Conservation (phyloP, 2,797 vertebrate species). For the Micropoecilia bifurca region DNA sequence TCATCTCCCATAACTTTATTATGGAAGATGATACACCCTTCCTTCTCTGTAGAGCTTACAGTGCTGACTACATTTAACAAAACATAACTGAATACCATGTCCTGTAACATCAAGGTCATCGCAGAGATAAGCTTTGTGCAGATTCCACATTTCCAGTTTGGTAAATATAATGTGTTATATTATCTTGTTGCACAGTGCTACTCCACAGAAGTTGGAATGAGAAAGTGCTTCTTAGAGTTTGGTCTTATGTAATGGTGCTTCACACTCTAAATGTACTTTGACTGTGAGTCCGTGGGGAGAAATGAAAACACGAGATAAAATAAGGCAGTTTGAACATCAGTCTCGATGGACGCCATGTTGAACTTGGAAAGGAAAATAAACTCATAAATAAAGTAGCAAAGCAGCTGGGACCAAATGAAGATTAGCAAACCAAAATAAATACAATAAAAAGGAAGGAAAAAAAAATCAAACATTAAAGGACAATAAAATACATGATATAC, state of each 20-base stretch:
- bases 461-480: slow-evolving; percentile 28
- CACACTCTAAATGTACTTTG: slow-evolving; percentile 33
- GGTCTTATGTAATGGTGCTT: slow-evolving; percentile 1
- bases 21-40: neutral
- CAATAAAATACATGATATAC: slow-evolving; percentile 47
- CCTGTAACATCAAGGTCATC: neutral
- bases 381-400: slow-evolving; percentile 9
- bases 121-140: neutral
- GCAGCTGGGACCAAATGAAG: slow-evolving; percentile 14
- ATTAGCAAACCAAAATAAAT: slow-evolving; percentile 41
- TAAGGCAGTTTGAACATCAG: slow-evolving; percentile 26
- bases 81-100: neutral
- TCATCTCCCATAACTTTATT: too few relatives aligned
- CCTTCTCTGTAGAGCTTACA: neutral
- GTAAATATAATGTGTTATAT: neutral
- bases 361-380: slow-evolving; percentile 2
- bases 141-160: neutral
- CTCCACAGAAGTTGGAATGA: neutral
- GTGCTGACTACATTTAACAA: neutral
- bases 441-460: slow-evolving; percentile 6
- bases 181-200: neutral
- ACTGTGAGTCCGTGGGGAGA: neutral
- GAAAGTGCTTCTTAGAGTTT: neutral
- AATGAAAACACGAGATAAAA: slow-evolving; percentile 11
- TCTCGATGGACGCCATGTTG: slow-evolving; percentile 7